Evolutionary conservation across 2,113 vertebrate genomes (phyloP).

Genomic region (Eubucco bourcierii): DNA sequence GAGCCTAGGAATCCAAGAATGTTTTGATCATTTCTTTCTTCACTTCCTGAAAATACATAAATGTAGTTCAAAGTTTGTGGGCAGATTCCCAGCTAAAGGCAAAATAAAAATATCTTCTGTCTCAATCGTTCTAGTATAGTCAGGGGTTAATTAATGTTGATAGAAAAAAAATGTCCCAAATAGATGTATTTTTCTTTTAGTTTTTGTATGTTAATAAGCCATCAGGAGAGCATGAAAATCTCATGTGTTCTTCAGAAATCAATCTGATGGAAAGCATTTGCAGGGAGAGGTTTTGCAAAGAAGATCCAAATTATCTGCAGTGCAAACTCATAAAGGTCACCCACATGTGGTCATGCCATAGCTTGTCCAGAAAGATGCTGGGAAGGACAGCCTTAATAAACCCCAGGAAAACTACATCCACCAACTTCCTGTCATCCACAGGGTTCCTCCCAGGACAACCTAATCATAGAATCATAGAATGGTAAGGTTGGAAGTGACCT

Average conservation of each 20-base stretch:
- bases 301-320: background rate
- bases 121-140: background rate
- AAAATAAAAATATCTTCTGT: background rate
- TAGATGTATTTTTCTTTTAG: slow-evolving; percentile 4
- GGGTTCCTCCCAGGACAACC: background rate
- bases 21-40: background rate
- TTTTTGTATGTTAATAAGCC: slow-evolving; percentile 31
- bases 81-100: background rate
- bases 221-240: slow-evolving; percentile 3
- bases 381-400: no score
- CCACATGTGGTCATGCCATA: background rate
- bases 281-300: slow-evolving; percentile 31
- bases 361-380: no score
- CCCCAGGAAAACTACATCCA: no score
- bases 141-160: slow-evolving; percentile 26
- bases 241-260: slow-evolving; percentile 46
- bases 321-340: slow-evolving; percentile 18
- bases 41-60: background rate
- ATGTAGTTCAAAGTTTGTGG: background rate
- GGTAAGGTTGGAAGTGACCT: no score
- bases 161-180: background rate
- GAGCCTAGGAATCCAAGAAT: background rate
- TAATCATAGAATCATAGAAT: no score
- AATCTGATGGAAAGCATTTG: slow-evolving; percentile 24
- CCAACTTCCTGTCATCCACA: no score